A percentile compares a stretch with the other conserved stretches of the same genome.
Conservation (phyloP, 2,113 vertebrate genomes). For the Hippocampus comes region DNA sequence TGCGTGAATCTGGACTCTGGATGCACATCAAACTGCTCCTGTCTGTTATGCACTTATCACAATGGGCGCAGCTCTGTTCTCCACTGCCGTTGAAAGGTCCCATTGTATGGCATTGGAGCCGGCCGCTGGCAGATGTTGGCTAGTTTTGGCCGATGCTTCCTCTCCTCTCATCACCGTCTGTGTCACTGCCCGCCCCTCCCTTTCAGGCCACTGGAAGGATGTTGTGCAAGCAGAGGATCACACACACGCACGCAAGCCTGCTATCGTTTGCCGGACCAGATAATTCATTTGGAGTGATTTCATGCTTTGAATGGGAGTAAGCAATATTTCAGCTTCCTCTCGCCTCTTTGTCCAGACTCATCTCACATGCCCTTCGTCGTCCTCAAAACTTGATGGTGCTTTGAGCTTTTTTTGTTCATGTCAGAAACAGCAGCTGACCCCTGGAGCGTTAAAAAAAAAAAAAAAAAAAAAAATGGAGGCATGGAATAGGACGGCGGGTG, state of each 20-base stretch:
- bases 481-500: slow-evolving; percentile 17
- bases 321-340: slow-evolving; percentile 32
- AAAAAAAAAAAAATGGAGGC: slow-evolving; percentile 21
- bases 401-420: slow-evolving; percentile 13
- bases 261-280: slow-evolving; percentile 17
- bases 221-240: slow-evolving; percentile 19
- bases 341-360: slow-evolving; percentile 27
- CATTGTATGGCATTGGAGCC: slow-evolving; percentile 1
- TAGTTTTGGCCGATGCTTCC: slow-evolving; percentile 23
- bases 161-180: slow-evolving; percentile 38
- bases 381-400: slow-evolving; percentile 29
- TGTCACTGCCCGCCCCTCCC: slow-evolving; percentile 37
- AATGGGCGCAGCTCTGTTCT: slow-evolving; percentile 18
- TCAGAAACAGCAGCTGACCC: slow-evolving; percentile 29
- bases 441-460: slow-evolving; percentile 1
- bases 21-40: slow-evolving; percentile 30
- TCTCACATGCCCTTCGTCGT: slow-evolving; percentile 36
- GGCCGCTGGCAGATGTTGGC: slow-evolving; percentile 20
- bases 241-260: slow-evolving; percentile 14
- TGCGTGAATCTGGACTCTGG: slow-evolving; percentile 29
- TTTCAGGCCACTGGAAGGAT: slow-evolving; percentile 27
- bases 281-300: slow-evolving; percentile 22
- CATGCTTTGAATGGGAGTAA: slow-evolving; percentile 31
- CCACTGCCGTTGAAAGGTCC: slow-evolving; percentile 25
- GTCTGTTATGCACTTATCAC: slow-evolving; percentile 20